Conservation (phyloP, 2,888 invertebrate genomes). For the Chloroclystis v-ata region DNA sequence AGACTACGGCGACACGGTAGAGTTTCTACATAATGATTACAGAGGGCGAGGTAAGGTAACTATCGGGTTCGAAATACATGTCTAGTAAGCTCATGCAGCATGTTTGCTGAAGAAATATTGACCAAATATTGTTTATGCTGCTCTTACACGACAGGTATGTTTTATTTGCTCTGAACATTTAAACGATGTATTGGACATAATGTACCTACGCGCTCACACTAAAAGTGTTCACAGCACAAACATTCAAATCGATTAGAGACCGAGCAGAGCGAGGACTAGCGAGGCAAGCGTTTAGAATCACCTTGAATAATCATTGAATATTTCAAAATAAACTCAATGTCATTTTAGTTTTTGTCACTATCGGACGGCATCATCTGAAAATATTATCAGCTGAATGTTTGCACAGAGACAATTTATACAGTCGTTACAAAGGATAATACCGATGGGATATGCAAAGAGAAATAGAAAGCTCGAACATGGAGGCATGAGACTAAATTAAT, state of each 20-base stretch:
- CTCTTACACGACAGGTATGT: slow-evolving; percentile 34
- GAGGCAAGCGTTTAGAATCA: slow-evolving; percentile 39
- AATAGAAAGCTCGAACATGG: slow-evolving; percentile 27
- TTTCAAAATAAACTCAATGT: slow-evolving; percentile 27
- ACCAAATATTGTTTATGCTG: slow-evolving; percentile 33
- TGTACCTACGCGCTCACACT: slow-evolving; percentile 31
- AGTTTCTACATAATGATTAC: slow-evolving; percentile 62
- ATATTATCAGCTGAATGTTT: slow-evolving; percentile 19
- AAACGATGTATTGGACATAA: slow-evolving; percentile 35
- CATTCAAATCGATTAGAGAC: slow-evolving; percentile 62
- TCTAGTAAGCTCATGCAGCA: slow-evolving; percentile 20
- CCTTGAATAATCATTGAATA: slow-evolving; percentile 41
- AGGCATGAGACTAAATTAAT: slow-evolving; percentile 32
- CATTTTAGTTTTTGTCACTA: slow-evolving; percentile 10
- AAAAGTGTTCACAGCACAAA: slow-evolving; percentile 66
- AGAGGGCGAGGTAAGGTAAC: slow-evolving; percentile 20
- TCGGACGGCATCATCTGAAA: slow-evolving; percentile 21
- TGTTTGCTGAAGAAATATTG: slow-evolving; percentile 28
- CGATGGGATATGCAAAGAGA: slow-evolving; percentile 21
- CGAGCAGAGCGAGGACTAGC: slow-evolving; percentile 36
- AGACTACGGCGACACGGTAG: slow-evolving; percentile 41
- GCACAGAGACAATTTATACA: slow-evolving; percentile 25
- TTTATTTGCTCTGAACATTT: slow-evolving; percentile 42
- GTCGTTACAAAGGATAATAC: slow-evolving; percentile 22
- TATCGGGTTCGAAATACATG: slow-evolving; percentile 28